A percentile compares a stretch with the other conserved stretches of the same genome.
phyloP scores from a whole-genome alignment of 30 jellyfish, hydroid and myxozoan species.

The Rhopilema esculentum region DNA sequence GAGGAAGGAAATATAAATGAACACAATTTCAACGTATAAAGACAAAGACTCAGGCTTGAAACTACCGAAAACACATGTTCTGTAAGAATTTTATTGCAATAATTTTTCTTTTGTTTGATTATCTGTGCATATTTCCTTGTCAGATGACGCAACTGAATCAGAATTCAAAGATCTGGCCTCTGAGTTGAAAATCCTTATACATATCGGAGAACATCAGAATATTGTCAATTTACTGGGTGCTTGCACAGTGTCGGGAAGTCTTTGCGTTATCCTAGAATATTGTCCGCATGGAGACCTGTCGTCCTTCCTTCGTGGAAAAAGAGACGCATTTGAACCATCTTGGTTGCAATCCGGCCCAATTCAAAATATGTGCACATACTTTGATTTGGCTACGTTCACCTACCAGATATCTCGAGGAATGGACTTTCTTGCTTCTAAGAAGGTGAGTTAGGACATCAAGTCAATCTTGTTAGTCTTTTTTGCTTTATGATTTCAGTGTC shows the following conservation, averaged over 20 bases:
- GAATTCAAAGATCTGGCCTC: slow-evolving; percentile 94
- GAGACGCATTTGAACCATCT: slow-evolving; percentile 70
- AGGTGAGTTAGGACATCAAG: slow-evolving; percentile 39
- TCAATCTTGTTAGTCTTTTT: background rate
- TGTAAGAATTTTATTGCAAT: no score
- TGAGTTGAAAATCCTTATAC: slow-evolving; percentile 89
- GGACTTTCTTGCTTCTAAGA: slow-evolving; percentile 88
- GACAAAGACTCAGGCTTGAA: no score
- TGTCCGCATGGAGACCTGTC: slow-evolving; percentile 91
- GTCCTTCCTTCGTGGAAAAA: slow-evolving; percentile 73
- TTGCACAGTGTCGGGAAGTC: slow-evolving; percentile 84
- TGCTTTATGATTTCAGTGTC: no score
- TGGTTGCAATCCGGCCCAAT: slow-evolving; percentile 69
- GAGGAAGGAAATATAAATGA: no score
- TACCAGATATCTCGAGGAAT: slow-evolving; percentile 92
- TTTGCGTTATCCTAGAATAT: slow-evolving; percentile 87
- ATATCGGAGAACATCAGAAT: slow-evolving; percentile 89
- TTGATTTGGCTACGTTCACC: slow-evolving; percentile 76
- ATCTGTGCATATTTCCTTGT: background rate
- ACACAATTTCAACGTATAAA: no score
- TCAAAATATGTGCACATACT: slow-evolving; percentile 50
- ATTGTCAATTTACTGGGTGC: slow-evolving; percentile 95
- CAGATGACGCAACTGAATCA: slow-evolving; percentile 82
- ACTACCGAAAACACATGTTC: no score
- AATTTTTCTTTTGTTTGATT: no score